These are phyloP conservation scores for Oeneis ivallda DNA, from an alignment of 2,888 invertebrate species.

Conservation along the genomic window DNA sequence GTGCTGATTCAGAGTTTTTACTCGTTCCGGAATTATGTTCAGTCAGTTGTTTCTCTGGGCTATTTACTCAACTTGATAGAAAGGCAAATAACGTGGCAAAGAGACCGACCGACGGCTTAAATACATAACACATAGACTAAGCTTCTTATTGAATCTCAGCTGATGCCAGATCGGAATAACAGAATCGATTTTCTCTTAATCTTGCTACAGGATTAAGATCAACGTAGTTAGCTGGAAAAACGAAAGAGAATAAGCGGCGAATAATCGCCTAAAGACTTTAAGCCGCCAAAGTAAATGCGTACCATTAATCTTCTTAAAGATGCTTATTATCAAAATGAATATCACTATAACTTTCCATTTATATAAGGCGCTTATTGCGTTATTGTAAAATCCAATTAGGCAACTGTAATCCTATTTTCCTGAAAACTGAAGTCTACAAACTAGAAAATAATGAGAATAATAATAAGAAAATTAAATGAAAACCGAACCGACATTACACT, in stretches of 20 bases:
- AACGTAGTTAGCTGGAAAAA: conserved; percentile 57
- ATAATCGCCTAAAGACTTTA: conserved; percentile 44
- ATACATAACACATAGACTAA: conserved; percentile 55
- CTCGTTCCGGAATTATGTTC: conserved; percentile 43
- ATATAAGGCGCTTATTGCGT: conserved; percentile 22
- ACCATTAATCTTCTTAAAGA: conserved; percentile 42
- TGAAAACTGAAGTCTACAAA: neutral
- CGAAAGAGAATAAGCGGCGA: conserved; percentile 52
- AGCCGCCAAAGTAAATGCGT: conserved; percentile 42
- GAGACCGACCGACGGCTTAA: conserved; percentile 57
- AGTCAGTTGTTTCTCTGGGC: conserved; percentile 18
- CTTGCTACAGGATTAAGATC: conserved; percentile 54
- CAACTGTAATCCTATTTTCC: neutral
- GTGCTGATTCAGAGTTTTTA: conserved; percentile 21
- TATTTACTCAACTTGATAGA: conserved; percentile 27
- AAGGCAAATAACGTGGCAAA: conserved; percentile 62
- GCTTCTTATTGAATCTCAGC: conserved; percentile 57
- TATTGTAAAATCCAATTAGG: conserved; percentile 27
- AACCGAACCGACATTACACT: neutral
- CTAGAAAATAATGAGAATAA: neutral
- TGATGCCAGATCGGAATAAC: conserved; percentile 53
- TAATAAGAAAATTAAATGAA: no score
- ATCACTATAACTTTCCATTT: conserved; percentile 13
- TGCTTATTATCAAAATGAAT: conserved; percentile 34
- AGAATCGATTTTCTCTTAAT: conserved; percentile 66